Evolutionary conservation across 2,113 vertebrate species (phyloP).

Genomic region (Bombycilla garrulus): DNA sequence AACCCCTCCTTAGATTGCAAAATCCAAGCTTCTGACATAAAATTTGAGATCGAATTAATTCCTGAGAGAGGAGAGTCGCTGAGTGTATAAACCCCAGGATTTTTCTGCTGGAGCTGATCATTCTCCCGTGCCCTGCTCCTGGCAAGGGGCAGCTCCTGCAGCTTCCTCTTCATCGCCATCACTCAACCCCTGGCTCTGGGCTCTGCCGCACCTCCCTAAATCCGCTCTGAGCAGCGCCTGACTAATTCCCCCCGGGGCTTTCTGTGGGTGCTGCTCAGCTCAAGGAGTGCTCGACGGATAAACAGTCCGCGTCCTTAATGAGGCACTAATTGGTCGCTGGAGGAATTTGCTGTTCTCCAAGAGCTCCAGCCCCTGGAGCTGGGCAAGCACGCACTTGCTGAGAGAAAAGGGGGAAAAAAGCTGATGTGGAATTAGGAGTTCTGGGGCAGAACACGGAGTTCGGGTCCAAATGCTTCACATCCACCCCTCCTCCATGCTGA

Average conservation of each 20-base stretch:
- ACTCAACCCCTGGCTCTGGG: neutral
- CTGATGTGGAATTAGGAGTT: neutral
- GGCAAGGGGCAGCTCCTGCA: neutral
- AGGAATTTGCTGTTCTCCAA: neutral
- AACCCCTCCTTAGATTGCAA: neutral
- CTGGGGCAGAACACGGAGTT: neutral
- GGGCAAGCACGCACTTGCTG: neutral
- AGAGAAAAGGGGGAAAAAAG: neutral
- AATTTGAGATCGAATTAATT: neutral
- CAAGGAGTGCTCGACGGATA: neutral
- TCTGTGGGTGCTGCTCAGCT: neutral
- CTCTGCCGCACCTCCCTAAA: conserved; percentile 18
- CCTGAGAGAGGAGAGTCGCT: neutral
- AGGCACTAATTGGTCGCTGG: neutral
- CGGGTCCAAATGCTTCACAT: neutral
- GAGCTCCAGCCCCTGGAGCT: neutral
- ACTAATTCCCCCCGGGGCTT: conserved; percentile 39
- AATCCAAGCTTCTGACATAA: neutral
- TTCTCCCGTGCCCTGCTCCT: neutral
- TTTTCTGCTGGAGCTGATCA: neutral
- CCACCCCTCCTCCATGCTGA: neutral
- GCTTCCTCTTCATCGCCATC: neutral
- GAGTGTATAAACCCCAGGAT: rapidly evolving
- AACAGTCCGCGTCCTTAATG: neutral
- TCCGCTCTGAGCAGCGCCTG: neutral